These are phyloP conservation scores for Laticauda colubrina DNA, from an alignment of 2,113 vertebrate genomes.

Conservation along the genomic window DNA sequence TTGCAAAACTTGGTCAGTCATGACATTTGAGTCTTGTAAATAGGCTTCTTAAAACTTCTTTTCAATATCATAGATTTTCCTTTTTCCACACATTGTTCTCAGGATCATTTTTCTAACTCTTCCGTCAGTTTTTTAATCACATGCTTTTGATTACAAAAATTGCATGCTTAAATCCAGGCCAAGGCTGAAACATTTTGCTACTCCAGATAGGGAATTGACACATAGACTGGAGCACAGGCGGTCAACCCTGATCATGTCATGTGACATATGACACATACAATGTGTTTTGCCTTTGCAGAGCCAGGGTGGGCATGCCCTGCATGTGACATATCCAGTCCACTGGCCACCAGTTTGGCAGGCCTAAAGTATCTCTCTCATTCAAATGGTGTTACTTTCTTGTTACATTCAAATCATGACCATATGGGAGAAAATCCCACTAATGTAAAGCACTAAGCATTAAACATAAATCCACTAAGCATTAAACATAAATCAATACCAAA, in stretches of 20 bases:
- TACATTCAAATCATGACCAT: background rate
- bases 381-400: background rate
- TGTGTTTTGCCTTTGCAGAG: background rate
- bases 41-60: background rate
- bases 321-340: background rate
- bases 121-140: background rate
- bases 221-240: background rate
- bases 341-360: background rate
- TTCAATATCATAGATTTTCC: background rate
- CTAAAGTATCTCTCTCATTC: background rate
- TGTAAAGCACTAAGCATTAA: background rate
- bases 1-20: background rate
- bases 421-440: background rate
- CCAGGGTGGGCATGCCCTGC: background rate
- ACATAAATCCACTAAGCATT: background rate
- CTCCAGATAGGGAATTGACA: background rate
- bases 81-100: background rate
- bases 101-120: background rate
- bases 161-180: background rate
- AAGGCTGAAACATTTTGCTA: background rate
- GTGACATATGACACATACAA: no score
- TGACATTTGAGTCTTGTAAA: background rate
- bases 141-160: background rate
- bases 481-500: background rate
- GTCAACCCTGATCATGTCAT: background rate